Evolutionary conservation across 2,797 vertebrate genomes (phyloP), one percentile per base, ranked within the genome.

Genomic region (Pipistrellus kuhlii): DNA sequence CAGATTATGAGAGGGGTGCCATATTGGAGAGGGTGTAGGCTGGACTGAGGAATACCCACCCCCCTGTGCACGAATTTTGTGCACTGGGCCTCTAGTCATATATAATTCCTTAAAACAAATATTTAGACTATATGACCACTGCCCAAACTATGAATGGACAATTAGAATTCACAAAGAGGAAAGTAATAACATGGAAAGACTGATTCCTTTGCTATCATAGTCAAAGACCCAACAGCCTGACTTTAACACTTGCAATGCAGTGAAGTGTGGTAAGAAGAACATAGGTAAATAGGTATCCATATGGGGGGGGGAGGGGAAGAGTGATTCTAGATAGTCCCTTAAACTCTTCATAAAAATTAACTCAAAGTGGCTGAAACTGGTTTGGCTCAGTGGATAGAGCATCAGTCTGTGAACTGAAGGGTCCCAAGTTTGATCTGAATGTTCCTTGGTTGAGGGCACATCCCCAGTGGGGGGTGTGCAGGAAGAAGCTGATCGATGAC

Each of bases 61-160:
- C 46, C 12, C 46, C 46, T 13, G 12, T 46, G 46, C 46, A 46
- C 3, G 12, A 46, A 46, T 46, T 46, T 46, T 12, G 11, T 46
- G 46, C 46, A 46, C 46, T 13, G 3, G 12, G 46, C 46, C 44
- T 46, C 44, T 46, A 46, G 44, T 17, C 6, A 64, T 83, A 27
- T 30, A 86, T n/a, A 73, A 41, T 78, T 77, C 3, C 32, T 78
- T 68, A 51, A 72, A 93, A 75, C 75, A 91, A 82, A 73, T 83
- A 71, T 14, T 83, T 94, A 15, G 9, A 83, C 38, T 48, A 17
- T 66, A 32, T 48, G 17, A 73, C 8, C 20, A 88, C 15, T 53
- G 25, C 2, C 15, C 8, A 44, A 76, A n/a, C 9, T 75, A 57
- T 83, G 15, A 86, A 69, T 68, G 25, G 91, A 32, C 46, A 88